These are phyloP conservation scores for Euproctis similis DNA, from an alignment of 2,888 invertebrate genomes.

Conservation along the genomic window DNA sequence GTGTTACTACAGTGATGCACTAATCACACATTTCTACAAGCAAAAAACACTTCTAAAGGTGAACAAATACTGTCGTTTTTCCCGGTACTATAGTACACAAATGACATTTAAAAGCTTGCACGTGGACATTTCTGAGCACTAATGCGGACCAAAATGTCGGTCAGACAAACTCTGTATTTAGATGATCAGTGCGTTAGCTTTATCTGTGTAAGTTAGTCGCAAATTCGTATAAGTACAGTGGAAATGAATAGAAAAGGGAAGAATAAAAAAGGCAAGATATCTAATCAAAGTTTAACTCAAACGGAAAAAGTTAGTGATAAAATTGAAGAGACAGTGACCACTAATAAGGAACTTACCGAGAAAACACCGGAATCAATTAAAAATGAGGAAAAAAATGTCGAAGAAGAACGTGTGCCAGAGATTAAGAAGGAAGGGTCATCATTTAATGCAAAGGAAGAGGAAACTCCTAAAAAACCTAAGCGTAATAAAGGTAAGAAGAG, in stretches of 20 bases:
- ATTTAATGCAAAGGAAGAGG: slow-evolving; percentile 26
- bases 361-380: slow-evolving; percentile 22
- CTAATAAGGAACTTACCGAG: slow-evolving; percentile 8
- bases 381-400: slow-evolving; percentile 14
- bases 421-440: slow-evolving; percentile 28
- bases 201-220: slow-evolving; percentile 23
- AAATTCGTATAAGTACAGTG: slow-evolving; percentile 7
- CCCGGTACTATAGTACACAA: not conserved
- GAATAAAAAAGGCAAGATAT: slow-evolving; percentile 50
- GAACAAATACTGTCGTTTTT: slow-evolving; percentile 12
- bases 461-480: slow-evolving; percentile 62
- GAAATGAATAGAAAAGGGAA: slow-evolving; percentile 63
- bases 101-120: slow-evolving; percentile 60
- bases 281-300: slow-evolving; percentile 26
- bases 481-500: slow-evolving; percentile 61
- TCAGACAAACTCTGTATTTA: slow-evolving; percentile 59
- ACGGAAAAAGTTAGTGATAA: slow-evolving; percentile 13
- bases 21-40: slow-evolving; percentile 14
- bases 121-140: slow-evolving; percentile 49
- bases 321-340: slow-evolving; percentile 7
- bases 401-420: slow-evolving; percentile 20
- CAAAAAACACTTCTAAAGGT: slow-evolving; percentile 8
- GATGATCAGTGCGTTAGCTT: slow-evolving; percentile 42
- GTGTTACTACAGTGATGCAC: slow-evolving; percentile 25
- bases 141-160: slow-evolving; percentile 53